Conservation (phyloP, 2,113 vertebrate species). For the Clarias batrachus region DNA sequence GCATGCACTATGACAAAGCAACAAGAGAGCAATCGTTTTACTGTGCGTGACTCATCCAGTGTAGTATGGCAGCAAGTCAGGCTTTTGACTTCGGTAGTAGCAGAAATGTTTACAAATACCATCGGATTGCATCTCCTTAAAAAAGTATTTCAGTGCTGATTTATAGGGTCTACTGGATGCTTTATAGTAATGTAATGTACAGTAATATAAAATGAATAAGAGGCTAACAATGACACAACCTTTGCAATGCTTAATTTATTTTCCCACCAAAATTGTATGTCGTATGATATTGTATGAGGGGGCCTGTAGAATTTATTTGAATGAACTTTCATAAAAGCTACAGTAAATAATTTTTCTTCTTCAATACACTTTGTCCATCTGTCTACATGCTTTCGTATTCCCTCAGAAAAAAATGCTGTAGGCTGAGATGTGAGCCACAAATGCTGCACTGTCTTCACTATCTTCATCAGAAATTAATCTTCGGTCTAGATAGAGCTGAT, state of each 20-base stretch:
- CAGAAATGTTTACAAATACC: background rate
- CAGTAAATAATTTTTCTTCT: too few relatives aligned
- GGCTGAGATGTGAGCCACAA: too few relatives aligned
- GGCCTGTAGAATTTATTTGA: too few relatives aligned
- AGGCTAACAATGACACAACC: background rate
- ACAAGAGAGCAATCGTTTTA: background rate
- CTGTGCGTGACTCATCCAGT: background rate
- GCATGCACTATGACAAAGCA: background rate
- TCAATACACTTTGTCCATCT: too few relatives aligned
- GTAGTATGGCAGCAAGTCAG: background rate
- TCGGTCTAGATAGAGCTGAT: too few relatives aligned
- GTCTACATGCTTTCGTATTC: too few relatives aligned
- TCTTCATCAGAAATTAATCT: too few relatives aligned
- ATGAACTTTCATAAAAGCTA: too few relatives aligned
- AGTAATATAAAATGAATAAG: background rate
- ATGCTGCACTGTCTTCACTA: too few relatives aligned
- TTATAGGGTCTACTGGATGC: background rate
- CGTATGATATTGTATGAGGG: background rate
- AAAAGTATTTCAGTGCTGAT: background rate
- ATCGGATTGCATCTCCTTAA: background rate
- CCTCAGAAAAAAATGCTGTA: too few relatives aligned
- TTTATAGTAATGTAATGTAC: background rate
- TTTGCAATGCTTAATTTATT: background rate
- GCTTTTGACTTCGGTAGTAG: background rate
- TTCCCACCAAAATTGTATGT: background rate